Evolutionary conservation across 2,113 vertebrate genomes (phyloP).

Genomic region (Pandion haliaetus): DNA sequence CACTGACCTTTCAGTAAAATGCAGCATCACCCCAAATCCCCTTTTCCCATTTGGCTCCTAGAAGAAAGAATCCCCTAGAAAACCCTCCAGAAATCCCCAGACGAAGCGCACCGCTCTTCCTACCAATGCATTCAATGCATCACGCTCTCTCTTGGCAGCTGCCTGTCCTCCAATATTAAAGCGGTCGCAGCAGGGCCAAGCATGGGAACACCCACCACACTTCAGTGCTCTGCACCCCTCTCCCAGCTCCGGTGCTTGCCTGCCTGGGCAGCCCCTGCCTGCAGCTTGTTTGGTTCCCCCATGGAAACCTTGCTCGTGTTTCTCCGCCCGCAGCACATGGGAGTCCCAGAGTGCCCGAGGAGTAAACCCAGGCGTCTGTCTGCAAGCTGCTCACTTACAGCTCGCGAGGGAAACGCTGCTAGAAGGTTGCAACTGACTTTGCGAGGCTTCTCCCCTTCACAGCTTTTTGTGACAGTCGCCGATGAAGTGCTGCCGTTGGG

Average conservation of each 20-base stretch:
- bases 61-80: not conserved
- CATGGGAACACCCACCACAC: not conserved
- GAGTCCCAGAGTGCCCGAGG: not conserved
- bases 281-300: not conserved
- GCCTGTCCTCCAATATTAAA: not conserved
- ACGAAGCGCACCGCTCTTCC: not conserved
- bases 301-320: not conserved
- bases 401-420: not conserved
- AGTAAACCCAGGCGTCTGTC: conserved; percentile 20
- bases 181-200: fast-evolving
- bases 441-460: conserved; percentile 35
- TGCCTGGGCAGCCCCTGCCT: not conserved
- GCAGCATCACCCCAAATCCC: not conserved
- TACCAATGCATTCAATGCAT: not conserved
- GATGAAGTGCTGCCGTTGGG: not conserved
- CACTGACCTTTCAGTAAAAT: not conserved
- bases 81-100: not conserved
- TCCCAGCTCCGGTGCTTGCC: not conserved
- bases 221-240: not conserved
- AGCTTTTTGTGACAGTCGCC: conserved; percentile 50
- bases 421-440: not conserved
- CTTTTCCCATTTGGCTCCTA: not conserved
- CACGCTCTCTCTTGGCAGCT: fast-evolving
- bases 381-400: conserved; percentile 47
- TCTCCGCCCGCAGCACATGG: not conserved